phyloP scores from a whole-genome alignment of 23 tunicate genomes.

The Diplosoma virens region DNA sequence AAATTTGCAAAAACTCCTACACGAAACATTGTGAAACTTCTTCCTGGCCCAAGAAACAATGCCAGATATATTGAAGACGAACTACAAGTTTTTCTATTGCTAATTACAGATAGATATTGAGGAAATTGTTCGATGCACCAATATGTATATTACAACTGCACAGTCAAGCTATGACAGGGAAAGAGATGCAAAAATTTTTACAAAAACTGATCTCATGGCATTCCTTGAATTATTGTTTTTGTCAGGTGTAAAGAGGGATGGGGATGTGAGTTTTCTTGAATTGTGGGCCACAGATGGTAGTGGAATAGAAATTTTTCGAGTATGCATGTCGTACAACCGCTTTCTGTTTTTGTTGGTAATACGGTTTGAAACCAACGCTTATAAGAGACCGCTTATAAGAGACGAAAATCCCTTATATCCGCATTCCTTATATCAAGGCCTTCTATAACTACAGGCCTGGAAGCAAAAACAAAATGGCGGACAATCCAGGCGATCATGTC shows the following conservation, averaged over 20 bases:
- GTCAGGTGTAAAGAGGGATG: constrained; percentile 10
- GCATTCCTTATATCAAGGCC: no score
- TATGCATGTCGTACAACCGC: constrained; percentile 17
- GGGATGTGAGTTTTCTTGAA: constrained; percentile 12
- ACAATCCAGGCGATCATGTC: no score
- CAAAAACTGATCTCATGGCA: constrained; percentile 25
- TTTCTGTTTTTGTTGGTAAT: constrained; percentile 15
- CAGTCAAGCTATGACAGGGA: constrained; percentile 14
- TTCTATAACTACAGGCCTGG: no score
- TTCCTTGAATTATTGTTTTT: constrained; percentile 13
- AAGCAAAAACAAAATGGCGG: no score
- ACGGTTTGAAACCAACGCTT: no score
- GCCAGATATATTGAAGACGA: constrained; percentile 9
- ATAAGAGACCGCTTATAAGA: no score
- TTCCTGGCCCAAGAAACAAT: constrained; percentile 21
- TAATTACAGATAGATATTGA: constrained; percentile 10
- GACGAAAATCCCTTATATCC: no score
- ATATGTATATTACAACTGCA: not conserved
- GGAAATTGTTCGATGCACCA: constrained; percentile 15
- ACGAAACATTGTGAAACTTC: not conserved
- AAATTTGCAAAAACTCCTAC: constrained; percentile 23
- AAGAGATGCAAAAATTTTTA: constrained; percentile 6
- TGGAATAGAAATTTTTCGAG: constrained; percentile 22
- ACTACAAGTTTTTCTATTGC: constrained; percentile 9
- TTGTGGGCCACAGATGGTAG: constrained; percentile 24